A percentile compares a stretch with the other conserved stretches of the same genome.
Conservation (phyloP, 2,888 invertebrate genomes). For the Calliopum simillimum region DNA sequence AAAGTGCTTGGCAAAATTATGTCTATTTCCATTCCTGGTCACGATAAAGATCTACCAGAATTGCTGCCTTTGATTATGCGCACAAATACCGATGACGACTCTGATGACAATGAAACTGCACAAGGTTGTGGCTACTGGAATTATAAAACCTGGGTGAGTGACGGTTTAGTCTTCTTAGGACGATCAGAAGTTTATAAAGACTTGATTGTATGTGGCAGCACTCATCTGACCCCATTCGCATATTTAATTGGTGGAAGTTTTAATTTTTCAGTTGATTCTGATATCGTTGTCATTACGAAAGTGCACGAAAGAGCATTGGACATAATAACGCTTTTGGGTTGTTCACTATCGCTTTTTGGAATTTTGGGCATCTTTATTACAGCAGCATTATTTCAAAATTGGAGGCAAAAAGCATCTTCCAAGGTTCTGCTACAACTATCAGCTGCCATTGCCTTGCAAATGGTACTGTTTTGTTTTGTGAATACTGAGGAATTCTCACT, state of each 20-base stretch:
- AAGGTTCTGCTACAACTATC: constrained; percentile 76
- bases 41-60: constrained; percentile 69
- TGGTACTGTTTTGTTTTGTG: constrained; percentile 67
- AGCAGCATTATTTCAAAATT: constrained; percentile 71
- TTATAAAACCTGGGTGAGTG: constrained; percentile 72
- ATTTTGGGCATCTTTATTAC: constrained; percentile 72
- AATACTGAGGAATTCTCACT: constrained; percentile 60
- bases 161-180: constrained; percentile 69
- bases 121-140: constrained; percentile 72
- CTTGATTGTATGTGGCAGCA: constrained; percentile 69
- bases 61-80: constrained; percentile 69
- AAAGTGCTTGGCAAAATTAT: constrained; percentile 69
- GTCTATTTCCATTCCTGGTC: constrained; percentile 73
- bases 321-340: constrained; percentile 72
- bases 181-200: constrained; percentile 57
- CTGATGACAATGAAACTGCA: constrained; percentile 33
- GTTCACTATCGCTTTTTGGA: constrained; percentile 72
- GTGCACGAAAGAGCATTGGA: constrained; percentile 69
- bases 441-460: constrained; percentile 72
- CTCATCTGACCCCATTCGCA: constrained; percentile 74
- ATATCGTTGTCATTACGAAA: constrained; percentile 49
- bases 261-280: constrained; percentile 49
- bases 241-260: constrained; percentile 66
- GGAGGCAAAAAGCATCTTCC: constrained; percentile 75
- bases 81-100: neutral